Base-by-base conservation (phyloP, 2,797 vertebrate genomes). In the Molossus alvarezi region DNA sequence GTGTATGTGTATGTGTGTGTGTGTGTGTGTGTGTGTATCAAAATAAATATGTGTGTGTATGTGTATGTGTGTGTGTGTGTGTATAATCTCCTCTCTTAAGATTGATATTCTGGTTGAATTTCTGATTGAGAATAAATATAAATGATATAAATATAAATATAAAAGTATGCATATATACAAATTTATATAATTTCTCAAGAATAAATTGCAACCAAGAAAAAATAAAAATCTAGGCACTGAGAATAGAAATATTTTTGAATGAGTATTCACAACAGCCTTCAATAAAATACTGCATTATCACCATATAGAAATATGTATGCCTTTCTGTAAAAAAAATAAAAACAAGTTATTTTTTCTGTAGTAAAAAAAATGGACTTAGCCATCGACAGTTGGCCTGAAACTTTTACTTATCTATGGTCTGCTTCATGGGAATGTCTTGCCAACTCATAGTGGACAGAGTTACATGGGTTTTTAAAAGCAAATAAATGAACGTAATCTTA, bases 401-500 rank as follows among this genome's bases (percentile, higher is more conserved):
- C 9, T 92, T 88, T 89, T 95, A 88, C 81, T 89, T 94, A 97
- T 96, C 80, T 95, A 62, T 73, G 29, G 18, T 95, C 62, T 90
- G 9, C 69, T n/a, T 92, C 45, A 1, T 58, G 92, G 53, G 29
- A 93, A 91, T 96, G 15, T 88, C 69, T 93, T 92, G 65, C 71
- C 91, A 95, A 45, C 73, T 93, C 91, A 64, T 4, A 94, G 75
- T 85, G 57, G 33, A 91, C 71, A 88, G 82, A 95, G 79, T 90
- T 96, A 77, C 57, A 57, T 76, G 76, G 17, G 45, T 67, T 97
- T 97, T 91, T 86, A 33, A 92, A 95, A 96, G 83, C 84, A 96
- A 97, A 97, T 87, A 96, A 94, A 95, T 93, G 76, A 95, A 85
- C 48, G 64, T 94, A 97, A 95, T 91, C 93, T 96, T 96, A 93